Conservation (phyloP, 1,140 invertebrate species). For the Phocides pigmalion region DNA sequence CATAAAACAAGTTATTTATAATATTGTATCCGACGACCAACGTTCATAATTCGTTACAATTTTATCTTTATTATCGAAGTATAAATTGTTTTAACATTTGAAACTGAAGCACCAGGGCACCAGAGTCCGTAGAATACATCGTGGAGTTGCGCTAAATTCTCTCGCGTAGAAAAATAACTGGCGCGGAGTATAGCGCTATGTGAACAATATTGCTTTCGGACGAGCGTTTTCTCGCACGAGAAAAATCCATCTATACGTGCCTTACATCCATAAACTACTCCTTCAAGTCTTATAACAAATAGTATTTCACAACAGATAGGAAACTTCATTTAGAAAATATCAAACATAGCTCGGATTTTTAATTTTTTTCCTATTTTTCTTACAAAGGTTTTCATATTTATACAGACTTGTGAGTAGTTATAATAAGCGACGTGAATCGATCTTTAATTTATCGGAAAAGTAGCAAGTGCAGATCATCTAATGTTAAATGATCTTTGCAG, state of each 20-base stretch:
- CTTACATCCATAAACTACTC: slow-evolving; percentile 26
- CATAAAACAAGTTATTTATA: too few relatives aligned
- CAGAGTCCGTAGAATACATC: slow-evolving; percentile 3
- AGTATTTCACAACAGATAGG: slow-evolving; percentile 2
- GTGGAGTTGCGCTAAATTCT: background rate
- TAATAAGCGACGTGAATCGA: too few relatives aligned
- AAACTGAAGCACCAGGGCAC: background rate
- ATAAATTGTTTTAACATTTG: background rate
- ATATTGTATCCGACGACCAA: too few relatives aligned
- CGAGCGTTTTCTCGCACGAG: slow-evolving; percentile 16
- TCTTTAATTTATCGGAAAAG: too few relatives aligned
- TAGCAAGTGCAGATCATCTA: too few relatives aligned
- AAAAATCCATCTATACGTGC: slow-evolving; percentile 28
- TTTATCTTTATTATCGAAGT: background rate
- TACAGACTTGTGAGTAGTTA: too few relatives aligned
- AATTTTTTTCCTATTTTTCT: too few relatives aligned
- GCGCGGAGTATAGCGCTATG: slow-evolving; percentile 13
- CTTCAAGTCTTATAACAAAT: slow-evolving; percentile 15
- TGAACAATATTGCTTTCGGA: slow-evolving; percentile 32
- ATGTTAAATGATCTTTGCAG: too few relatives aligned
- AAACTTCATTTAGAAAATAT: slow-evolving; percentile 8
- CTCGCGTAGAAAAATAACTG: slow-evolving; percentile 28
- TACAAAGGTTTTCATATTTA: too few relatives aligned
- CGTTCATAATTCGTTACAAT: background rate
- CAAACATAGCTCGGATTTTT: too few relatives aligned